These are phyloP conservation scores for Calliphora vicina DNA, from an alignment of 1,140 invertebrate species.

Conservation along the genomic window DNA sequence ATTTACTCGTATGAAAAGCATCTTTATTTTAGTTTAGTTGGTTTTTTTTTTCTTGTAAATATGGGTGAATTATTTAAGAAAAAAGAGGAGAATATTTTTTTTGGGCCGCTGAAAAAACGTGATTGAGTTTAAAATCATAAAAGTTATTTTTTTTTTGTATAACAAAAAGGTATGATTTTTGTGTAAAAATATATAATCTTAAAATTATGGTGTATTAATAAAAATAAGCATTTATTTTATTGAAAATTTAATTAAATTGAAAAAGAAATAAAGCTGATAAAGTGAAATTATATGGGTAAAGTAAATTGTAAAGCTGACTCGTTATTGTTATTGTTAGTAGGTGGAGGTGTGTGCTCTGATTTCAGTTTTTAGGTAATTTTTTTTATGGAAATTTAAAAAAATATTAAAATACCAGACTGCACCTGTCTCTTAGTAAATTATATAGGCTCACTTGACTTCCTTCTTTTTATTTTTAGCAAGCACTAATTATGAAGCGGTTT, in stretches of 20 bases:
- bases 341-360: no score
- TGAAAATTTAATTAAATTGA: neutral
- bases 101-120: neutral
- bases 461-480: no score
- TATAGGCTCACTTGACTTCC: no score
- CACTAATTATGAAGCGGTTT: no score
- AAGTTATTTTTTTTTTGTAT: neutral
- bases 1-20: neutral
- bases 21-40: neutral
- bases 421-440: no score
- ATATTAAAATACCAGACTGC: no score
- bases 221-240: neutral
- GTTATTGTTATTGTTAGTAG: neutral
- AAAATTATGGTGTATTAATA: neutral
- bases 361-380: no score
- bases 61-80: neutral
- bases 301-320: no score
- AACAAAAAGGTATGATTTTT: neutral
- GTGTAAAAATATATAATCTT: no score
- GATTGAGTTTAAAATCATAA: conserved; percentile 1
- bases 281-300: neutral
- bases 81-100: neutral
- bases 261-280: no score
- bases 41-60: neutral
- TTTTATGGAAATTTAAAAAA: no score